Evolutionary conservation across 2,888 invertebrate genomes (phyloP).

Genomic region (Hofmannophila pseudospretella): DNA sequence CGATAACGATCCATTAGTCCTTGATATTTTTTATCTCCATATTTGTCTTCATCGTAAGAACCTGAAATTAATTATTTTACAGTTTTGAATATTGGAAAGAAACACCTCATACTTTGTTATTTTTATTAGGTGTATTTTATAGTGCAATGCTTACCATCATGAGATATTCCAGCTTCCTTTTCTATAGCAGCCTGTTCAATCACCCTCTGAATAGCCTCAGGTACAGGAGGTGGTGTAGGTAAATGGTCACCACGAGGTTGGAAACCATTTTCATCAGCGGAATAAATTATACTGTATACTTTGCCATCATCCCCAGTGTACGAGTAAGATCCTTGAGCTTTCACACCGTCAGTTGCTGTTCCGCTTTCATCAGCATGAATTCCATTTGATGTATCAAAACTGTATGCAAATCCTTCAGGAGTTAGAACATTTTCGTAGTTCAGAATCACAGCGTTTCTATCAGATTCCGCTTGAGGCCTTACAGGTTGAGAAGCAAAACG

Average conservation of each 20-base stretch:
- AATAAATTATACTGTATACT: constrained; percentile 46
- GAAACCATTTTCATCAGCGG: constrained; percentile 65
- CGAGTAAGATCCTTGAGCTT: constrained; percentile 54
- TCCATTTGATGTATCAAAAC: constrained; percentile 59
- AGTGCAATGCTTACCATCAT: constrained; percentile 49
- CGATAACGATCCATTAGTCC: constrained; percentile 13
- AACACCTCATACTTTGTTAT: too few species aligned
- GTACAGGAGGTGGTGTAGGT: constrained; percentile 60
- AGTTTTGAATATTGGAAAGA: too few species aligned
- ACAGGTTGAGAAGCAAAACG: constrained; percentile 18
- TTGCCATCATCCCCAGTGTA: constrained; percentile 64
- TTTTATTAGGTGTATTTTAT: too few species aligned
- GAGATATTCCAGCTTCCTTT: constrained; percentile 41
- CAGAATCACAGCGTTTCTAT: constrained; percentile 45
- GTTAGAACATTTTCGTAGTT: constrained; percentile 44
- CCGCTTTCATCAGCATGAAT: constrained; percentile 59
- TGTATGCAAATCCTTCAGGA: constrained; percentile 51
- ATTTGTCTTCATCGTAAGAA: constrained; percentile 53
- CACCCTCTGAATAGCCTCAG: constrained; percentile 51
- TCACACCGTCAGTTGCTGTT: constrained; percentile 45
- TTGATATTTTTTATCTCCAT: constrained; percentile 50
- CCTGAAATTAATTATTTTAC: constrained; percentile 50
- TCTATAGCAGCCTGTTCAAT: constrained; percentile 50
- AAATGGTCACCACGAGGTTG: constrained; percentile 56
- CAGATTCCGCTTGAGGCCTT: constrained; percentile 40